Evolutionary conservation across 92 coral and sea anemone species (phyloP), one percentile per base, ranked within the genome.

Genomic region (Paramuricea clavata): DNA sequence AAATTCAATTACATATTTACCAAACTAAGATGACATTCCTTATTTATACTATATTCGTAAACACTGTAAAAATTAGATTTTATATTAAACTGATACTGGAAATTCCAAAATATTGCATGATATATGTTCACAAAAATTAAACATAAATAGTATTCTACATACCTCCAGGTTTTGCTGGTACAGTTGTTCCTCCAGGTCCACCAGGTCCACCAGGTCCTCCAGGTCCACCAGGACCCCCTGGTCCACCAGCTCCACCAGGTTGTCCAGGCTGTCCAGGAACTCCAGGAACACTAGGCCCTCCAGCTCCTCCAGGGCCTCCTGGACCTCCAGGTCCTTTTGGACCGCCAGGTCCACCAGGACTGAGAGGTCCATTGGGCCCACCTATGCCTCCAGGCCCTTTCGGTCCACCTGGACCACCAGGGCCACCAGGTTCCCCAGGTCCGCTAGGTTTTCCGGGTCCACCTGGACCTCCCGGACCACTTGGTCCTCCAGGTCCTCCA

Each of bases 381-480:
- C 87, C 88, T 5, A 93, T 94, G 1, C 77, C 88, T 42, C 89
- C 85, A 42, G 94, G 92, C 61, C 92, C 92, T 6, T 90, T 90
- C 6, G 83, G 83, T 6, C 75, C 82, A 9, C 71, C 80, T 6
- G 62, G 82, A 11, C 87, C 87, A 21, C 83, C 83, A 23, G 92
- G 89, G 49, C 86, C 94, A 11, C 92, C 90, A 22, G 97, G 97
- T 0, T 93, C 95, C 26, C 97, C 97, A 12, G 97, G 95, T 8
- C 91, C 89, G 19, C 85, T 81, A 2, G 93, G 93, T 3, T 88
- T 88, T 34, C 89, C 91, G 0, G 93, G 92, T 16, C 95, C 95
- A 30, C 95, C 88, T 0, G 98, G 95, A 0, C 93, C 95, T 0
- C 93, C 94, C 16, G 95, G 95, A 0, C 62, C 62, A 3, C 62